Conservation (phyloP, 2,113 vertebrate species). For the Puma concolor region DNA sequence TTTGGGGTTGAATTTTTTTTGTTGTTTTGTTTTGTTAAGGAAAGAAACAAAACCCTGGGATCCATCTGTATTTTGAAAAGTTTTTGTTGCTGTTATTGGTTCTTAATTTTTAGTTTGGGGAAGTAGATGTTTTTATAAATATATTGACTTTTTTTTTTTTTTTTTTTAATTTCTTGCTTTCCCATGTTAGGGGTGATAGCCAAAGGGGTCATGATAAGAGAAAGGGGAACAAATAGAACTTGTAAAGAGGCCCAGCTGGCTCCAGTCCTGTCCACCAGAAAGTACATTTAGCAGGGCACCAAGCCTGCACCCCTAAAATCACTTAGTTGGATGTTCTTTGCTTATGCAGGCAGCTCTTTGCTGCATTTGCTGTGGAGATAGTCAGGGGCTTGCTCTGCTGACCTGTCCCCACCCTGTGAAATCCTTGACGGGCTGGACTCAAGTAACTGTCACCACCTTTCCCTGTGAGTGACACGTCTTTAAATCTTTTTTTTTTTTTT, state of each 20-base stretch:
- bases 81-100: constrained; percentile 12
- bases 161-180: constrained; percentile 62
- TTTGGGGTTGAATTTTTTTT: constrained; percentile 62
- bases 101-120: constrained; percentile 69
- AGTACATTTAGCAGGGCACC: not conserved
- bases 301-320: not conserved
- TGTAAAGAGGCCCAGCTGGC: not conserved
- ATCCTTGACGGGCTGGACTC: not conserved
- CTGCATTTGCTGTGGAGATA: not conserved
- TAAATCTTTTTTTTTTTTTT: not conserved
- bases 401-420: not conserved
- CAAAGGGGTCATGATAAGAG: constrained; percentile 54
- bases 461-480: not conserved
- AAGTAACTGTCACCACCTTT: constrained; percentile 28
- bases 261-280: not conserved
- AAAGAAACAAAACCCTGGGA: constrained; percentile 57
- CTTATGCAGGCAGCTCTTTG: not conserved
- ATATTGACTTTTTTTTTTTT: constrained; percentile 25
- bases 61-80: not conserved
- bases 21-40: not conserved
- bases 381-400: not conserved
- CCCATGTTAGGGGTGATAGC: constrained; percentile 67
- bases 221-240: not conserved
- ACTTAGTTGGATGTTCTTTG: not conserved
- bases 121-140: constrained; percentile 67